Evolutionary conservation across 30 jellyfish, hydroid and myxozoan species (phyloP), one percentile per base, ranked within the genome.

Genomic region (Aurelia aurita): DNA sequence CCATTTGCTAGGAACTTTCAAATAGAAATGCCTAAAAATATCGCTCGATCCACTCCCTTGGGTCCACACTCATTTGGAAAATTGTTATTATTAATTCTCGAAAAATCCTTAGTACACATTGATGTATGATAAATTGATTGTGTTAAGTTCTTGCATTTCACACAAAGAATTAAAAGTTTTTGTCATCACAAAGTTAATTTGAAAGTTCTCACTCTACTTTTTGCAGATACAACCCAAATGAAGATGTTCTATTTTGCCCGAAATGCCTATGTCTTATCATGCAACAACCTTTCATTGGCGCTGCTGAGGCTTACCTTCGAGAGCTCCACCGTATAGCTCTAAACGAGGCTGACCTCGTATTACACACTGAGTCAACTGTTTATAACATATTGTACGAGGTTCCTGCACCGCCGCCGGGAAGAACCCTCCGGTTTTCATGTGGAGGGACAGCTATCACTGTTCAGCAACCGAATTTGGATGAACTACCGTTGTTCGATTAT

Each of bases 401-500:
- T 5, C 99, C 99, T 11, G 80, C 94, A 21, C 97, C 97, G 2
- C 99, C 99, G 2, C 95, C 99, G n/a, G 99, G 99, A 10, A 62
- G 97, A 27, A 78, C 90, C 20, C 74, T 94, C 86, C 85, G 92
- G 34, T 92, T 87, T 84, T 13, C 88, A 21, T 83, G 95, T 47
- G 96, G 96, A 1, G 96, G 96, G 2, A 87, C 89, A 18, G 79
- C 97, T 11, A 83, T 94, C 16, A 89, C 96, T 14, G 80, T 84
- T 25, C 95, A 69, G 59, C 95, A 86, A 6, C 99, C 99, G 59
- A 79, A 58, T 62, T 16, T 49, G 5, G 89, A 89, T 43, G 99
- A 94, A 65, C 82, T 89, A 43, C 99, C 99, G 7, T 69, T 76
- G 67, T 84, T 94, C 54, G 99, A 94, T 51, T 94, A 86, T 62